Conservation (phyloP, 1,140 invertebrate species). For the Saccostrea glomerata region DNA sequence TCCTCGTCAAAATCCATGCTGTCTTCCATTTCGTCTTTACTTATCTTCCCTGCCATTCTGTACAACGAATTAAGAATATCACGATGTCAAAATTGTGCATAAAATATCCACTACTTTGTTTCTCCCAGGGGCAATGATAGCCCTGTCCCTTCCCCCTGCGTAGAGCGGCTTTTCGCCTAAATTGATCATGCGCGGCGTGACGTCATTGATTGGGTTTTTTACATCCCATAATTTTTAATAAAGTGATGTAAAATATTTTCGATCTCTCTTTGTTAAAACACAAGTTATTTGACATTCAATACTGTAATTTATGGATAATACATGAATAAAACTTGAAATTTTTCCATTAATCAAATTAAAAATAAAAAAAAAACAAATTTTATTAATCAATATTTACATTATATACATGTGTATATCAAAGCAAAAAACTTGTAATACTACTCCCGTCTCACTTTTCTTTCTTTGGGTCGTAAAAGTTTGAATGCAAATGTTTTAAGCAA, state of each 20-base stretch:
- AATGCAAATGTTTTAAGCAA: too few species aligned
- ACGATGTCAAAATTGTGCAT: background rate
- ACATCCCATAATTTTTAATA: constrained; percentile 66
- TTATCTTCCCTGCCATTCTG: constrained; percentile 52
- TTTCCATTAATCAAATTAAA: too few species aligned
- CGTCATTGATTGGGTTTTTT: constrained; percentile 66
- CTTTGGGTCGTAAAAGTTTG: too few species aligned
- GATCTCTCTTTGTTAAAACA: too few species aligned
- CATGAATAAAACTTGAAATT: too few species aligned
- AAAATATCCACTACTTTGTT: constrained; percentile 13
- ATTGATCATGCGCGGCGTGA: constrained; percentile 71
- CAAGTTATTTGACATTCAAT: too few species aligned
- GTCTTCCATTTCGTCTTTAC: constrained; percentile 59
- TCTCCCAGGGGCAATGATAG: constrained; percentile 33
- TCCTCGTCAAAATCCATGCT: constrained; percentile 63
- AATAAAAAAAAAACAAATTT: too few species aligned
- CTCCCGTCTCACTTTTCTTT: too few species aligned
- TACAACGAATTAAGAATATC: constrained; percentile 13
- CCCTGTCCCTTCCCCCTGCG: constrained; percentile 59
- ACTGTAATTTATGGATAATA: too few species aligned
- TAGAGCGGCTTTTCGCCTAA: constrained; percentile 48
- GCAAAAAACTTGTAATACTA: too few species aligned
- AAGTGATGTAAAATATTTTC: background rate
- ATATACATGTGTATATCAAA: too few species aligned
- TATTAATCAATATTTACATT: too few species aligned